phyloP scores from a whole-genome alignment of 2,888 invertebrate genomes.

The Geophilus truncorum region DNA sequence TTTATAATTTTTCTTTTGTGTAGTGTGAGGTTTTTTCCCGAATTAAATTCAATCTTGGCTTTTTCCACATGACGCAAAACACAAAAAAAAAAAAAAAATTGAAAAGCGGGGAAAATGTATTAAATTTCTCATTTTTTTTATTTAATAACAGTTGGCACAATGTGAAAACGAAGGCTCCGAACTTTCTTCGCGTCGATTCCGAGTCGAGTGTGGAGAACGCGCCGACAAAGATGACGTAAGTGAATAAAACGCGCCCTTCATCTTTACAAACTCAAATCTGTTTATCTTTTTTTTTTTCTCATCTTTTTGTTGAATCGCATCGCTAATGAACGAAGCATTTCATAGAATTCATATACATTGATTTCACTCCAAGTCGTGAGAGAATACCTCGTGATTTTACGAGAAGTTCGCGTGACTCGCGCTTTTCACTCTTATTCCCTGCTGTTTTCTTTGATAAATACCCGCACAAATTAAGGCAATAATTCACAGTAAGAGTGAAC shows the following conservation, averaged over 20 bases:
- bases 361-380: background rate
- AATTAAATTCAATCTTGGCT: background rate
- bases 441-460: constrained; percentile 6
- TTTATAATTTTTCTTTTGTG: no score
- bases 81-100: background rate
- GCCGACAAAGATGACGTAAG: constrained; percentile 37
- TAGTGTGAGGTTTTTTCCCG: no score
- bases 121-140: constrained; percentile 8
- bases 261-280: background rate
- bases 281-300: background rate
- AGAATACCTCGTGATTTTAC: background rate
- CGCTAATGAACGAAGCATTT: background rate
- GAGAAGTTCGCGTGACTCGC: background rate
- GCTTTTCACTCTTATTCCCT: background rate
- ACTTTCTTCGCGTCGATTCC: constrained; percentile 34
- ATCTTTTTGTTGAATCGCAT: background rate
- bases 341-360: background rate
- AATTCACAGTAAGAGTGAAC: background rate
- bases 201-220: constrained; percentile 38
- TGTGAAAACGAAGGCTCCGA: constrained; percentile 37
- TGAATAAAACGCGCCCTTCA: constrained; percentile 8
- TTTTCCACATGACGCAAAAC: background rate
- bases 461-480: background rate
- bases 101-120: background rate
- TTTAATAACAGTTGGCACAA: constrained; percentile 35